Conservation (phyloP, 2,797 vertebrate species). For the Paramormyrops hopkinsi region DNA sequence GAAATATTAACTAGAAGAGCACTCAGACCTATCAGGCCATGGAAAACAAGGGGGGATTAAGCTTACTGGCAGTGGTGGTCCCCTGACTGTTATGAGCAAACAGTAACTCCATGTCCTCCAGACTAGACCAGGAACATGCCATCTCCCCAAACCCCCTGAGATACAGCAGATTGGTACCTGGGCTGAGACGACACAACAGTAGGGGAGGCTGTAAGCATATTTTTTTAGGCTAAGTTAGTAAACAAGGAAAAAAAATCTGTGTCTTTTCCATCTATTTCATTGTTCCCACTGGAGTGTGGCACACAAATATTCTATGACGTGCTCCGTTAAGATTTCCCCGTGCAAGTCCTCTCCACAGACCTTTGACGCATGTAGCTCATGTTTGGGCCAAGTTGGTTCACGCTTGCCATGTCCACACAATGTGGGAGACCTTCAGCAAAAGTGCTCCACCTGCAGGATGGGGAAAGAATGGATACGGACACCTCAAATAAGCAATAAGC, state of each 20-base stretch:
- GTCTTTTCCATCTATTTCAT: neutral
- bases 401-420: slow-evolving; percentile 39
- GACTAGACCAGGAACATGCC: slow-evolving; percentile 45
- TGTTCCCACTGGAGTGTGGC: neutral
- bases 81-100: slow-evolving; percentile 41
- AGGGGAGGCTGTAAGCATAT: neutral
- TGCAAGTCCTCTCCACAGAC: slow-evolving; percentile 28
- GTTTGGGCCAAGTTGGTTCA: slow-evolving; percentile 49
- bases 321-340: neutral
- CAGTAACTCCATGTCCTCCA: slow-evolving; percentile 46
- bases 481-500: neutral
- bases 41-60: neutral
- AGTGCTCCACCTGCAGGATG: slow-evolving; percentile 45
- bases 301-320: neutral
- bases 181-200: slow-evolving; percentile 34
- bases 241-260: neutral
- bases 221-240: neutral
- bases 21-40: neutral
- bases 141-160: slow-evolving; percentile 45
- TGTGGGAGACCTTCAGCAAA: slow-evolving; percentile 43
- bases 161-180: slow-evolving; percentile 36
- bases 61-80: slow-evolving; percentile 47
- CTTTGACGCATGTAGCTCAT: slow-evolving; percentile 44
- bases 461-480: neutral
- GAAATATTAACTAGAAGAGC: neutral